phyloP scores from a whole-genome alignment of 2,113 vertebrate species.

The Microtus richardsoni region DNA sequence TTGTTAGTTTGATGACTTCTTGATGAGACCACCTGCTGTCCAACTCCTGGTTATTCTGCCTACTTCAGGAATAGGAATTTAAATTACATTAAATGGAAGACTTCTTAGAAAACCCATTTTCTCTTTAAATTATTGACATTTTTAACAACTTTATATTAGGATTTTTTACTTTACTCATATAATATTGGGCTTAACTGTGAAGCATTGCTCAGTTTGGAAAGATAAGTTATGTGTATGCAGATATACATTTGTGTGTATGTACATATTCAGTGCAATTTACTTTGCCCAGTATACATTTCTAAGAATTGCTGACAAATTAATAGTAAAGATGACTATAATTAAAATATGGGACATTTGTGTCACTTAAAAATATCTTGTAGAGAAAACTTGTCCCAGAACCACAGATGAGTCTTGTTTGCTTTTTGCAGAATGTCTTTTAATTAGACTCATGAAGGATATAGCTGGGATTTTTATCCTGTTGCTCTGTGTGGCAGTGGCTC shows the following conservation, averaged over 20 bases:
- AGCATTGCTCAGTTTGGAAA: conserved; percentile 45
- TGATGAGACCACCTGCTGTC: conserved; percentile 22
- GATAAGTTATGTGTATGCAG: background rate
- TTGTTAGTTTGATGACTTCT: conserved; percentile 31
- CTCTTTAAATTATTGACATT: conserved; percentile 58
- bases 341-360: background rate
- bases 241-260: background rate
- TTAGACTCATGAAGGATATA: background rate
- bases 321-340: background rate
- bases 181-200: conserved; percentile 31
- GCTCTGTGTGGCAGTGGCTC: background rate
- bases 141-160: conserved; percentile 36
- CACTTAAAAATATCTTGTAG: background rate
- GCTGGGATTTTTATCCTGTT: background rate
- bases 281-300: background rate
- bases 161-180: background rate
- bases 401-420: background rate
- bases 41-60: background rate
- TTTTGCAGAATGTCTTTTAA: conserved; percentile 18
- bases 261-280: background rate
- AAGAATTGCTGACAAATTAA: background rate
- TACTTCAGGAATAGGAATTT: conserved; percentile 44
- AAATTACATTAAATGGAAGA: conserved; percentile 71
- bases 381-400: background rate
- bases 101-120: conserved; percentile 40